Evolutionary conservation across 2,888 invertebrate genomes (phyloP), one percentile per base, ranked within the genome.

Genomic region (Dioctria linearis): DNA sequence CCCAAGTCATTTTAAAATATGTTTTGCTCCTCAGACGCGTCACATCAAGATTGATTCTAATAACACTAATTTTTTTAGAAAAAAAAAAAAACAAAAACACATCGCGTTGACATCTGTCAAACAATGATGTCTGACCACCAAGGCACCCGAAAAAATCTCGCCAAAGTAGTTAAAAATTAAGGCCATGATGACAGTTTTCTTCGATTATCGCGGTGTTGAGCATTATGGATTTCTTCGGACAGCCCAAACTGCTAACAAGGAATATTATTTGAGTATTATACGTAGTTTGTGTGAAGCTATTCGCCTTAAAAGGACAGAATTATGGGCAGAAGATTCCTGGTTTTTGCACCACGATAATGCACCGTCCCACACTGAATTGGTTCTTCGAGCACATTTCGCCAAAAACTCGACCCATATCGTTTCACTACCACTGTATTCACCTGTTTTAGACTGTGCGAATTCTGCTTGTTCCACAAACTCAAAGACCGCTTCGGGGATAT

Each of bases 351-450:
- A 80, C 59, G 73, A 73, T 57, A 54, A 80, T 61, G 69, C 49
- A n/a, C 69, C 73, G 9, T 51, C 49, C 5, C 59, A 61, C 39
- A 80, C 42, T 3, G 37, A 54, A 66, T 66, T 66, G 66, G 42
- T 66, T 42, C 40, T 83, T 81, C 82, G 78, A 49, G 78, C 80
- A 73, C 81, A 81, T 83, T 83, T 84, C 66, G 79, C 81, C 51
- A 83, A 82, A 83, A 82, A 81, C 80, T 76, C 66, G 54, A 82
- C 79, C 75, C 40, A 79, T 81, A 73, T 81, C 83, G 63, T 81
- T 78, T 81, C 71, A 46, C 82, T 83, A 73, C 79, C 82, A 80
- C 81, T 83, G 61, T 83, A 83, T 76, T 81, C 79, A 67, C 81
- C 83, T 80, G 80, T 82, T 79, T 81, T 83, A 67, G 83, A 82